Evolutionary conservation across 1,140 invertebrate genomes (phyloP).

Genomic region (Rhizoglyphus robini): DNA sequence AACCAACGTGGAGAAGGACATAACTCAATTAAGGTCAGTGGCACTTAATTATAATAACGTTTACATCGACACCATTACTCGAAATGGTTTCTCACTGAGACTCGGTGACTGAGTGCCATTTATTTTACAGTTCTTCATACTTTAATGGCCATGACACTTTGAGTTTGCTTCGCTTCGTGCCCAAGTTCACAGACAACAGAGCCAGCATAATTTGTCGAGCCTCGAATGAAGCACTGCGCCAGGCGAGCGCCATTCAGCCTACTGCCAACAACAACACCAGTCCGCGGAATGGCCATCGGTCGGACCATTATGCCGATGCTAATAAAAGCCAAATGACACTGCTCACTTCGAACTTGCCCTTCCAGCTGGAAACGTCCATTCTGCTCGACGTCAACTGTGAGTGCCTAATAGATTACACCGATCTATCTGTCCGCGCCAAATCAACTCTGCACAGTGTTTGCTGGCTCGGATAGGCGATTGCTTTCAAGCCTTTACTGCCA

Average conservation of each 20-base stretch:
- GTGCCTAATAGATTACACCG: too few relatives aligned
- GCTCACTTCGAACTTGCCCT: background rate
- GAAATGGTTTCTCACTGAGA: background rate
- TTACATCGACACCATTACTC: background rate
- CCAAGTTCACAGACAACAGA: slow-evolving; percentile 4
- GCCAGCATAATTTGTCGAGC: slow-evolving; percentile 6
- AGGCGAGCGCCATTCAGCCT: background rate
- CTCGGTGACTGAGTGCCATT: too few relatives aligned
- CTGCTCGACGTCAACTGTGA: slow-evolving; percentile 11
- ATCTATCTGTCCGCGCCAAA: too few relatives aligned
- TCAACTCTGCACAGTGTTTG: too few relatives aligned
- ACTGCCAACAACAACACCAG: background rate
- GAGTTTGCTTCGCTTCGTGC: background rate
- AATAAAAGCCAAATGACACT: background rate
- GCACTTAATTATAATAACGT: background rate
- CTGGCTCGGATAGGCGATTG: too few relatives aligned
- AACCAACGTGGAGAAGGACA: background rate
- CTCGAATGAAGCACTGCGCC: background rate
- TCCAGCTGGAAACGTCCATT: slow-evolving; percentile 4
- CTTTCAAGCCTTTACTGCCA: too few relatives aligned
- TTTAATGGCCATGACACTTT: background rate
- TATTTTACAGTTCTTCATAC: slow-evolving; percentile 6
- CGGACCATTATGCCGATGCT: background rate
- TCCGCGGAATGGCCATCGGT: background rate
- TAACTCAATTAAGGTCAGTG: slow-evolving; percentile 10